Percentiles rank a stretch among this genome's conserved stretches.
Evolutionary conservation across 2,113 vertebrate genomes (phyloP).

Genomic region (Nipponia nippon): DNA sequence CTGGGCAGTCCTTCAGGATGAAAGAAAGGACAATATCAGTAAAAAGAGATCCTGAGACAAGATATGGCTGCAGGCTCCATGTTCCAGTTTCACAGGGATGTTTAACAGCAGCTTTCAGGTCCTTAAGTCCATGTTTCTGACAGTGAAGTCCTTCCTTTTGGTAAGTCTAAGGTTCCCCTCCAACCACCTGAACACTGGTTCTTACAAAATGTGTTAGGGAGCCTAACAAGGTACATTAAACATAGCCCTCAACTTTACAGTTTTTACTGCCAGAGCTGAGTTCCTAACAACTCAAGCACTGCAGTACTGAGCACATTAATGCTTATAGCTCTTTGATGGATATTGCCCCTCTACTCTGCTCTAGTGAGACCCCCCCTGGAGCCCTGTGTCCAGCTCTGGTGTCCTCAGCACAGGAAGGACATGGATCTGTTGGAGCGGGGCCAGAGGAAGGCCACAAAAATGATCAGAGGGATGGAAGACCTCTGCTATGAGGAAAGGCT

Average conservation of each 20-base stretch:
- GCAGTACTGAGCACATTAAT: neutral
- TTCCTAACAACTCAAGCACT: neutral
- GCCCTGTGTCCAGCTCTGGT: too few relatives aligned
- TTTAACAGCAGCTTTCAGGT: neutral
- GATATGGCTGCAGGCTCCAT: neutral
- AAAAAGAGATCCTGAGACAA: neutral
- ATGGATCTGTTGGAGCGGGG: too few relatives aligned
- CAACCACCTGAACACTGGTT: neutral
- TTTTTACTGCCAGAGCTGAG: neutral
- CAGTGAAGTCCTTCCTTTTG: neutral
- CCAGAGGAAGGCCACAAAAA: too few relatives aligned
- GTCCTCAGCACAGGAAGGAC: too few relatives aligned
- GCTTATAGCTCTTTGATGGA: neutral
- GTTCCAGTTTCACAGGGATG: neutral
- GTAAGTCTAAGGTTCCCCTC: neutral
- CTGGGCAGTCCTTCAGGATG: neutral
- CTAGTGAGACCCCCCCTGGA: too few relatives aligned
- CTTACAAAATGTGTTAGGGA: neutral
- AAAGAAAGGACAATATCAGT: neutral
- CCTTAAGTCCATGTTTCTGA: neutral
- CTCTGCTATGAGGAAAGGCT: too few relatives aligned
- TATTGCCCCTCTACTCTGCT: neutral
- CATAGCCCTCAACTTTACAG: rapidly evolving
- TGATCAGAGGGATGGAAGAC: too few relatives aligned
- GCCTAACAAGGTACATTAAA: neutral